Evolutionary conservation across 2,113 vertebrate genomes (phyloP), one percentile per base, ranked within the genome.

Genomic region (Daboia siamensis): DNA sequence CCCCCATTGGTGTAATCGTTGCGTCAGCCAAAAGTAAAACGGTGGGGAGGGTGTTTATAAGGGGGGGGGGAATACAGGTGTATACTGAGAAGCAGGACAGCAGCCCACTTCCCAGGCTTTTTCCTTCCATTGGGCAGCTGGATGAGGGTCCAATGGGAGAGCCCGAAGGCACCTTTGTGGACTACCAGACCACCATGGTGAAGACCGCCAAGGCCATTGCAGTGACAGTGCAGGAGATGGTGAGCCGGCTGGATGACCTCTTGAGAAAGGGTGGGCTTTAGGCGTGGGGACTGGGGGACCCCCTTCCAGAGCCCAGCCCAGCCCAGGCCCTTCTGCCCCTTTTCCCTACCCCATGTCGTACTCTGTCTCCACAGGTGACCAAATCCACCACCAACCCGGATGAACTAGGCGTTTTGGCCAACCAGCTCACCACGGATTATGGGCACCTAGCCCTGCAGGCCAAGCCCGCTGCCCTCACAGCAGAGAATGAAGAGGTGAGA

Each of bases 171-270:
- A 98, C 98, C n/a, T 99, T 99, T 46, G 99, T 99, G 95, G 99
- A 99, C 96, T 99, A 99, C 95, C 99, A 99, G 95, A 99, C 99
- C 9, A 99, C 99, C 0, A 99, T 99, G 99, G 99, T 99, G 93
- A 99, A 98, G 97, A 99, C 99, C 0, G 99, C 99, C 93, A 99
- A 99, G 94, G 99, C 99, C 93, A 99, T 99, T 0, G 99, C 99
- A 4, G 98, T 99, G 95, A 99, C 98, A 0, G 99, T 99, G 90
- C 99, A 99, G 97, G 99, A 99, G 96, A 99, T 99, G 99, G 99
- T 99, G 94, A 93, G 48, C 55, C 4, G 24, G 17, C 23, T 23
- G 29, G 90, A 13, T 15, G 15, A 33, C 87, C 7, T 54, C 33
- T 11, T 29, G 48, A 11, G 46, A 1, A 21, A 5, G 33, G 33